Percentiles rank a stretch among this genome's conserved stretches.
Evolutionary conservation across 35 echinoderm and acorn worm genomes (phyloP).

Genomic region (Holothuria glaberrima): DNA sequence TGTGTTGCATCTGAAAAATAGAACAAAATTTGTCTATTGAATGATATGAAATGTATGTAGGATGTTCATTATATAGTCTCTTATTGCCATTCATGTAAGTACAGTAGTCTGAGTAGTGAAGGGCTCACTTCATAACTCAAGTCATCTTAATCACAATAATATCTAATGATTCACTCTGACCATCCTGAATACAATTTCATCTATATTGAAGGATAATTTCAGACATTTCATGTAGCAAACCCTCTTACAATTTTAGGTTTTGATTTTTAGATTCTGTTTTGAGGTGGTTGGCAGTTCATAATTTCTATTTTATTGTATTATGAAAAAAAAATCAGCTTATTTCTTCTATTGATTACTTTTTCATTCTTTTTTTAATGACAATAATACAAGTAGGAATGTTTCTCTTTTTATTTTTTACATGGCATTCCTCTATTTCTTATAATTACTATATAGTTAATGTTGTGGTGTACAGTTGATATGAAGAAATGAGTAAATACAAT

Average conservation of each 20-base stretch:
- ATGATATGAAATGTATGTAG: no score
- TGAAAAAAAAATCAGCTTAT: slow-evolving; percentile 13
- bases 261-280: not conserved
- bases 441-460: slow-evolving; percentile 59
- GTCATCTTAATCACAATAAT: no score
- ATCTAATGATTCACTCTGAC: no score
- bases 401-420: slow-evolving; percentile 62
- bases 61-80: no score
- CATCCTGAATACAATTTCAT: no score
- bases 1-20: no score
- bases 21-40: no score
- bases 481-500: slow-evolving; percentile 50
- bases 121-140: no score
- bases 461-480: slow-evolving; percentile 63
- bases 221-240: not conserved
- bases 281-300: slow-evolving; percentile 29
- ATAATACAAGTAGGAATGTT: slow-evolving; percentile 52
- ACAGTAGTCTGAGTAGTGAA: no score
- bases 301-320: slow-evolving; percentile 34
- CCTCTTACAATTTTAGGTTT: not conserved
- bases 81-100: no score
- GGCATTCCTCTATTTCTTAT: slow-evolving; percentile 60
- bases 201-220: no score
- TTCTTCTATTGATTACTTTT: slow-evolving; percentile 45
- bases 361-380: slow-evolving; percentile 49